Evolutionary conservation across 1,140 invertebrate genomes (phyloP), one percentile per base, ranked within the genome.

Genomic region (Macrotrachela quadricornifera): DNA sequence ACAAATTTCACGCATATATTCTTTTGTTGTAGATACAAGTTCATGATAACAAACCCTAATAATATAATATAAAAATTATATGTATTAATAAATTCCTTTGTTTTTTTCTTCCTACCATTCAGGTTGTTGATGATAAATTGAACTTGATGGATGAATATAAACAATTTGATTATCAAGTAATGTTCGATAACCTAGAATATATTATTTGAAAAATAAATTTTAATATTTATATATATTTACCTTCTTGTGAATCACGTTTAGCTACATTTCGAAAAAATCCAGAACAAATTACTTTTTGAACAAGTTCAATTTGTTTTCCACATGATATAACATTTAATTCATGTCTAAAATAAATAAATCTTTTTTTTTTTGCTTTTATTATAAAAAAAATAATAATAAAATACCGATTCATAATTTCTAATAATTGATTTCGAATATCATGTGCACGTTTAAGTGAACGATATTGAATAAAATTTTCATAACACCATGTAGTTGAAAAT

Each of bases 181-280:
- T 96, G 71, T 90, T 92, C 63, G 96, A 96, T 65, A 82, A 78
- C 12, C 91, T 90, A 46, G n/a, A n/a, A n/a, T n/a, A n/a, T n/a
- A n/a, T n/a, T n/a, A n/a, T n/a, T n/a, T n/a, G n/a, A n/a, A n/a
- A n/a, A n/a, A n/a, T n/a, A n/a, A n/a, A n/a, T n/a, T n/a, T n/a
- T n/a, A n/a, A n/a, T n/a, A n/a, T n/a, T n/a, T n/a, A n/a, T n/a
- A n/a, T n/a, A n/a, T n/a, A 80, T 8, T 30, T 30, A 82, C 82
- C 74, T 95, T 96, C 0, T 83, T 85, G 53, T 97, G 74, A 0
- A 88, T 84, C 38, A 92, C 82, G 65, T 97, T 87, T 69, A 96
- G 95, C 84, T 38, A 92, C 82, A 65, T 97, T 88, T 68, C 96
- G 95, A 71, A 97, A 99, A 70, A 92, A 99, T 1, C 92, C 92